Evolutionary conservation across 2,888 invertebrate species (phyloP).

Genomic region (Temnothorax ravouxi): DNA sequence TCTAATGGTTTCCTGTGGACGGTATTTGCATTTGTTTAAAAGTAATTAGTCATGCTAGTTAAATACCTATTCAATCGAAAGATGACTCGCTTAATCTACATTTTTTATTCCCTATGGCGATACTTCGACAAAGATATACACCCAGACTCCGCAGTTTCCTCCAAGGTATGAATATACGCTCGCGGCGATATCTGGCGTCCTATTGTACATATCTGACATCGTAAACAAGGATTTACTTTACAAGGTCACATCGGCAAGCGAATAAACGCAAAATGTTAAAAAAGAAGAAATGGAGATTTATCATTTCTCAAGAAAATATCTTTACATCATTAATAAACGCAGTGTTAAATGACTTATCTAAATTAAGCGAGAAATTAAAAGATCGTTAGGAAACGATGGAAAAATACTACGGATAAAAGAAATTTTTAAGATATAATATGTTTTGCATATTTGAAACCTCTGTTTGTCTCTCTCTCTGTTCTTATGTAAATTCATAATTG

Average conservation of each 20-base stretch:
- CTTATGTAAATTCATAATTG: neutral
- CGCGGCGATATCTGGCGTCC: constrained; percentile 55
- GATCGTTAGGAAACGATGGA: neutral
- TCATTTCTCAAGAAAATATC: neutral
- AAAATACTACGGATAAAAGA: neutral
- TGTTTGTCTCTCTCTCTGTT: neutral
- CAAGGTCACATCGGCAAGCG: neutral
- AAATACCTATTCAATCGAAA: constrained; percentile 39
- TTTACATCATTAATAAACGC: neutral
- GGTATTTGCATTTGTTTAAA: constrained; percentile 20
- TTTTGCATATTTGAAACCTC: neutral
- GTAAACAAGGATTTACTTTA: constrained; percentile 67
- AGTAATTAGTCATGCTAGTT: constrained; percentile 28
- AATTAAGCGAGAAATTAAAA: neutral
- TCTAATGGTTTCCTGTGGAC: neutral
- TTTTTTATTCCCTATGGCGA: neutral
- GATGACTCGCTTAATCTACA: constrained; percentile 28
- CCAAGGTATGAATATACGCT: constrained; percentile 57
- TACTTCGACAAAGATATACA: constrained; percentile 19
- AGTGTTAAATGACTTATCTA: neutral
- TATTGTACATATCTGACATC: constrained; percentile 56
- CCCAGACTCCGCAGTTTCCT: constrained; percentile 3
- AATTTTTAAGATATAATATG: neutral
- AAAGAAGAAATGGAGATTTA: neutral
- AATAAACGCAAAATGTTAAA: neutral